Base-by-base conservation (phyloP, 2,888 invertebrate genomes). In the Parnassius smintheus region DNA sequence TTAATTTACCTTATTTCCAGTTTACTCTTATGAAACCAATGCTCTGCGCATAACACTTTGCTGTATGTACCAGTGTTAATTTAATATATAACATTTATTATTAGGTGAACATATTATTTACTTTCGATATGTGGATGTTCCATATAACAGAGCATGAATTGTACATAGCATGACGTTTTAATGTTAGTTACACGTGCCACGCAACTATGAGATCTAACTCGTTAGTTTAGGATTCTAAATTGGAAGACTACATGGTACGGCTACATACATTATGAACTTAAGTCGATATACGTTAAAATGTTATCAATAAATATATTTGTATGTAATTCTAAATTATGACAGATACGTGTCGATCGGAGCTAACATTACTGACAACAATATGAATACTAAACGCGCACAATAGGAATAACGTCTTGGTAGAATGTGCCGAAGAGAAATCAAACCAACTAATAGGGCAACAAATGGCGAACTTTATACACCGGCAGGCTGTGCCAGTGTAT, bases 161-260 rank as follows among this genome's bases (percentile, higher is more conserved):
- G 68, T 68, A 71, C 69, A 72, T 71, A 70, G 44, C 48, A 57
- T 41, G 2, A 49, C 22, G 41, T 57, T 41, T n/a, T 8, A 18
- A 8, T 12, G 13, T 13, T 42, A 41, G 71, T 70, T 73, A 69
- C 45, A 59, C 45, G 54, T 63, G 62, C 64, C 56, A 51, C 50
- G 65, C 55, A 52, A 75, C 75, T 75, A 77, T 85, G 86, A 85
- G 86, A 85, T 86, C 86, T 82, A 74, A 53, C 9, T 59, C 50
- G 59, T 69, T 68, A 81, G 74, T 74, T 76, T 83, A 83, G 75
- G 78, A 75, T 79, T 77, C 75, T 75, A 77, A 68, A 48, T 48
- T 48, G 48, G 48, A 48, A 48, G 48, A 85, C 86, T 83, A 85
- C 81, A 73, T 68, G 72, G 69, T 71, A 48, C 49, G 22, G 18